A percentile compares a stretch with the other conserved stretches of the same genome.
These are phyloP conservation scores for Maconellicoccus hirsutus DNA, from an alignment of 1,140 invertebrate genomes.

Conservation along the genomic window DNA sequence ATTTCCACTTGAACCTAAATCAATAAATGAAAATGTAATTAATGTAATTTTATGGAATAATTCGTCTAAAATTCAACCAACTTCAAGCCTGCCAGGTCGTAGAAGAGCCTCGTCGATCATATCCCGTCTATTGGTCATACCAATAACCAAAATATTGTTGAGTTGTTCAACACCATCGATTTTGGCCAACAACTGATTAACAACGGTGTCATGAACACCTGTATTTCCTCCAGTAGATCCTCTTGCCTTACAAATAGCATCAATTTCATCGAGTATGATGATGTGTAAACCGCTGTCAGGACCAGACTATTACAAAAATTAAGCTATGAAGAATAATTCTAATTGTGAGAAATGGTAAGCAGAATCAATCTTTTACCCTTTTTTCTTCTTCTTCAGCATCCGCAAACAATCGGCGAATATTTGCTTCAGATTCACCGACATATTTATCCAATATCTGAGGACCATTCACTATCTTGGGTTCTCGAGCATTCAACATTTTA, in stretches of 20 bases:
- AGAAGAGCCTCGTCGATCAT: constrained; percentile 99
- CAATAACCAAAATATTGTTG: constrained; percentile 99
- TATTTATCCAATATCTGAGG: constrained; percentile 99
- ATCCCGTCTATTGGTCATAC: constrained; percentile 93
- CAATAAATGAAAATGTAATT: constrained; percentile 4
- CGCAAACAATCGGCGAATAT: constrained; percentile 89
- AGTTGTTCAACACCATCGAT: constrained; percentile 99
- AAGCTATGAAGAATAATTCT: constrained; percentile 27
- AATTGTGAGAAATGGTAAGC: constrained; percentile 10
- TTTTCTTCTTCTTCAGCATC: constrained; percentile 99
- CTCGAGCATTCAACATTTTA: constrained; percentile 95
- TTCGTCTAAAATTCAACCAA: constrained; percentile 35
- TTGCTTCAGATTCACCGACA: constrained; percentile 99
- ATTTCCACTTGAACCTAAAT: constrained; percentile 92
- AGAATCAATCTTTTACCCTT: constrained; percentile 43
- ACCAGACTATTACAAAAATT: constrained; percentile 48
- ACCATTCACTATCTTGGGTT: constrained; percentile 99
- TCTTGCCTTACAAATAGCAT: constrained; percentile 97
- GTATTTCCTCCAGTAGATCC: constrained; percentile 88
- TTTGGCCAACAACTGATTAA: constrained; percentile 96
- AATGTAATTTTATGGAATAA: neutral
- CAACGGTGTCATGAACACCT: constrained; percentile 96
- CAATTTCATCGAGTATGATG: constrained; percentile 99
- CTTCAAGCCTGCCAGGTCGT: constrained; percentile 88
- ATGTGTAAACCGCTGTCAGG: constrained; percentile 96